A percentile compares a stretch with the other conserved stretches of the same genome.
phyloP scores from a whole-genome alignment of 2,888 invertebrate species.

The Andricus curvator region DNA sequence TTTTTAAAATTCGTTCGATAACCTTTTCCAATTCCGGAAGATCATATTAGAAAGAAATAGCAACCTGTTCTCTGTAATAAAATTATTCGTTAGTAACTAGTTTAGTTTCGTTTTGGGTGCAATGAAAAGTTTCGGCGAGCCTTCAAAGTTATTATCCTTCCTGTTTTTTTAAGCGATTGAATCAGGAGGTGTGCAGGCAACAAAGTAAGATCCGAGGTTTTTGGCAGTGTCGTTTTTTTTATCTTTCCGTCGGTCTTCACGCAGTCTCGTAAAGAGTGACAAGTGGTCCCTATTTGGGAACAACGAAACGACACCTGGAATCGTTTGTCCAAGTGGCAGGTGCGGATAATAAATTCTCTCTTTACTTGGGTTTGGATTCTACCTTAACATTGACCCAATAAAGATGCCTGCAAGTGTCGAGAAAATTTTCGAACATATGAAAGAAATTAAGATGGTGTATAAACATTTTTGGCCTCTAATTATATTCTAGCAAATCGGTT shows the following conservation, averaged over 20 bases:
- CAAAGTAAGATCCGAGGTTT: constrained; percentile 26
- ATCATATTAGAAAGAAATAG: too few species aligned
- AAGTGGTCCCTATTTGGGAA: constrained; percentile 40
- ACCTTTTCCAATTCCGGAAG: too few species aligned
- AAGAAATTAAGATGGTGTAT: neutral
- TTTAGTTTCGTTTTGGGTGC: neutral
- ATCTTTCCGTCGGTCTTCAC: constrained; percentile 15
- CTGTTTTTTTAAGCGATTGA: neutral
- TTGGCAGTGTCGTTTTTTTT: constrained; percentile 17
- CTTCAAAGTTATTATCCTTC: neutral
- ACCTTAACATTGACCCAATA: constrained; percentile 30
- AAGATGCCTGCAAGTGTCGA: constrained; percentile 13
- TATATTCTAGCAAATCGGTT: constrained; percentile 11
- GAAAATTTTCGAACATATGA: constrained; percentile 13
- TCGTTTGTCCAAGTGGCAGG: constrained; percentile 40
- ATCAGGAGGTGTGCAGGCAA: neutral
- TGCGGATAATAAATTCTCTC: constrained; percentile 34
- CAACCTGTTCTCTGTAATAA: too few species aligned
- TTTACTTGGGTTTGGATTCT: constrained; percentile 30
- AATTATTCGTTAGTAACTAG: too few species aligned
- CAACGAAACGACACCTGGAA: constrained; percentile 38
- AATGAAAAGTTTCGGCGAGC: neutral
- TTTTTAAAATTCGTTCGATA: neutral
- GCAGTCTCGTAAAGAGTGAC: constrained; percentile 38
- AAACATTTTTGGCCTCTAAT: neutral